Evolutionary conservation across 1,140 invertebrate species (phyloP), one percentile per base, ranked within the genome.

Genomic region (Drosophila ercepeae): DNA sequence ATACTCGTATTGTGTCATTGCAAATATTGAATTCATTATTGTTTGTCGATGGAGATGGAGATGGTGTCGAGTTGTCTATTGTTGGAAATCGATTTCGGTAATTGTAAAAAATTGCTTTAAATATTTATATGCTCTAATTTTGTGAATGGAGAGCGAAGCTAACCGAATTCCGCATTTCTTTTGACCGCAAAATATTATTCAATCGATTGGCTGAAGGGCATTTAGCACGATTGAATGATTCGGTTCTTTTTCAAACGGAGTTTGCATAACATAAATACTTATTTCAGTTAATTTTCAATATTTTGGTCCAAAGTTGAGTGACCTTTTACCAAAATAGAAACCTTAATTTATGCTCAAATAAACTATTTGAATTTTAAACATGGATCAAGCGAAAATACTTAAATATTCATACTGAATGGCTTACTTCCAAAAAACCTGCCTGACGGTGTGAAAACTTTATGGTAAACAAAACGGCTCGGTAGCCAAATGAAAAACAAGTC

Each of bases 1-100:
- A 72, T 79, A n/a, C n/a, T n/a, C n/a, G n/a, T n/a, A 79, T 76
- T 84, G 76, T 86, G 81, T 73, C 76, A 81, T 76, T 79, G 76
- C 58, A 36, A 76, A 76, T 69, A 54, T 57, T 48, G 54, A 59
- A 59, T 84, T 75, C 50, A 72, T 58, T 71, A 48, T 75, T 65
- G 54, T 52, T 69, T 13, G 36, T 39, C 18, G 8, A 25, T 51
- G 51, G 36, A n/a, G n/a, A n/a, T n/a, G n/a, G n/a, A 42, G 41
- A 67, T 65, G 65, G 34, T 64, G 46, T 45, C 49, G 39, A 57
- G 52, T 51, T 71, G n/a, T 60, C 51, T n/a, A 64, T 84, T 23
- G 41, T 42, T 50, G 27, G 3, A 52, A 61, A 75, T 69, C 57
- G 59, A 57, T 73, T 79, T 75, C 25, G n/a, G 67, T 78, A 76